phyloP scores from a whole-genome alignment of 1,140 invertebrate genomes.

The Hylyphantes graminicola region DNA sequence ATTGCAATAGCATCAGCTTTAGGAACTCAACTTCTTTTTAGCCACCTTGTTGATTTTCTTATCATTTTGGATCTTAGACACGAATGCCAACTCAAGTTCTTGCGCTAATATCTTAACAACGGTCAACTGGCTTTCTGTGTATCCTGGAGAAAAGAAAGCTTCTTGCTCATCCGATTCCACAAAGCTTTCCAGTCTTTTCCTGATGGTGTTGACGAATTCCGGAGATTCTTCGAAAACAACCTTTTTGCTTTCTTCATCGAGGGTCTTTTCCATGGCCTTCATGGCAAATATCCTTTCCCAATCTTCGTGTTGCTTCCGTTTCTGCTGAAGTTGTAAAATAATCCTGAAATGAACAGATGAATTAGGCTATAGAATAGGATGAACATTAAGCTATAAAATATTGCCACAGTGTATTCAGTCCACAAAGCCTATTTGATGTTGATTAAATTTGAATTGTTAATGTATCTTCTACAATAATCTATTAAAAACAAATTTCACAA shows the following conservation, averaged over 20 bases:
- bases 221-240: not conserved
- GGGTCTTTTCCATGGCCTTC: not conserved
- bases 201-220: conserved; percentile 14
- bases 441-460: too few species aligned
- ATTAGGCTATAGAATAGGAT: too few species aligned
- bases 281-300: conserved; percentile 37
- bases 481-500: too few species aligned
- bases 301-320: conserved; percentile 8
- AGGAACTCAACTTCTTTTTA: conserved; percentile 4
- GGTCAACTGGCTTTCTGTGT: conserved; percentile 21
- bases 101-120: conserved; percentile 23
- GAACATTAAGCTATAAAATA: too few species aligned
- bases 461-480: too few species aligned
- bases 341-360: too few species aligned
- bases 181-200: conserved; percentile 10
- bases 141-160: conserved; percentile 12
- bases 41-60: conserved; percentile 32
- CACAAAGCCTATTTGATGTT: too few species aligned
- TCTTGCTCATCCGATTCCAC: conserved; percentile 31
- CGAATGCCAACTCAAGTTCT: conserved; percentile 18
- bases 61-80: conserved; percentile 22
- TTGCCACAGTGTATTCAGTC: too few species aligned
- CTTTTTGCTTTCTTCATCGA: conserved; percentile 4
- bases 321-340: conserved; percentile 17
- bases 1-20: too few species aligned